phyloP scores from a whole-genome alignment of 2,113 vertebrate species.

The Chiloscyllium plagiosum region DNA sequence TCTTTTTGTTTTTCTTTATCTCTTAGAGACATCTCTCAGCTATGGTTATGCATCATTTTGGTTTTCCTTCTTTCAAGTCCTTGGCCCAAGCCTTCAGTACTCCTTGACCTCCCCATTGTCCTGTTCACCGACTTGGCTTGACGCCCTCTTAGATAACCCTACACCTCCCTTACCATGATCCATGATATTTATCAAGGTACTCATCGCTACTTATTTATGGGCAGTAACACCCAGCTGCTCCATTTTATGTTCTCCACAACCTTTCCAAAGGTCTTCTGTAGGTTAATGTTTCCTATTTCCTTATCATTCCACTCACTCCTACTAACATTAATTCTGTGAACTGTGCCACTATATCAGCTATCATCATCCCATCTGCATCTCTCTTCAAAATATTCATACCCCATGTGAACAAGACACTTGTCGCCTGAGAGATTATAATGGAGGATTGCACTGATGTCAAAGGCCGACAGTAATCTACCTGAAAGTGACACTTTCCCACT shows the following conservation, averaged over 20 bases:
- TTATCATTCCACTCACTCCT: no score
- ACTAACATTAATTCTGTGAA: no score
- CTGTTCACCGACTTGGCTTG: background rate
- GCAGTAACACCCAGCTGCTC: background rate
- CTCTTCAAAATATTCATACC: no score
- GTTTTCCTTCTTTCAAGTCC: background rate
- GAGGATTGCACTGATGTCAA: background rate
- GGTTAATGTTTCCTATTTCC: no score
- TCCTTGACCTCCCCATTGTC: background rate
- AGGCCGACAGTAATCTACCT: background rate
- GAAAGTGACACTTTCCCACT: background rate
- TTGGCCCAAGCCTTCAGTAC: background rate
- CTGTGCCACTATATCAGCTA: no score
- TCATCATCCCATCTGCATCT: no score
- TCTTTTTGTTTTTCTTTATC: background rate
- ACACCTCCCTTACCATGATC: background rate
- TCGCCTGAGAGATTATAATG: background rate
- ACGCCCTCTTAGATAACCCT: background rate
- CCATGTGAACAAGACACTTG: no score
- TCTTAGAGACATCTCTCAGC: background rate
- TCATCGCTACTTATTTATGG: background rate
- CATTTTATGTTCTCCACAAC: background rate
- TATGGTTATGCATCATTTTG: background rate
- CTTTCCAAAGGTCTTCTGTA: background rate
- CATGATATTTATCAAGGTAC: background rate